phyloP scores from a whole-genome alignment of 2,797 vertebrate species.

The Pseudochirops corinnae region DNA sequence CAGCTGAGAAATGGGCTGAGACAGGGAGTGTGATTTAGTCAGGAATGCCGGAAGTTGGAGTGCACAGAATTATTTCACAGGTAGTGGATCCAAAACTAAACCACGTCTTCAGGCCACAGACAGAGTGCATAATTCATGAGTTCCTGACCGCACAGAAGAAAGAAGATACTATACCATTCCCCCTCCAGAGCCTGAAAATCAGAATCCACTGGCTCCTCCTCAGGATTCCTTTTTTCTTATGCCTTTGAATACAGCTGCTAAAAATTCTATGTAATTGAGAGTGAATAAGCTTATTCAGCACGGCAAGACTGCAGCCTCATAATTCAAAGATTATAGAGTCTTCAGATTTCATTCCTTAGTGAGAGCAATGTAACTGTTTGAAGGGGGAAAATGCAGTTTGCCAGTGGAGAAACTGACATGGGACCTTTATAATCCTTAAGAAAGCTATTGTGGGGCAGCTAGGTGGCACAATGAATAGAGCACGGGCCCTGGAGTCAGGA shows the following conservation, averaged over 20 bases:
- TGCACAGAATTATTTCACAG: slow-evolving; percentile 97
- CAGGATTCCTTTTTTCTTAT: slow-evolving; percentile 86
- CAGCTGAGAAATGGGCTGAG: slow-evolving; percentile 78
- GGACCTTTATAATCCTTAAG: neutral
- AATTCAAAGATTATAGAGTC: neutral
- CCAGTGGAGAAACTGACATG: neutral
- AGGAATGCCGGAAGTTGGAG: slow-evolving; percentile 94
- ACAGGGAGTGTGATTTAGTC: slow-evolving; percentile 78
- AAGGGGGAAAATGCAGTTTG: neutral
- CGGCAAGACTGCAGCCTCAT: slow-evolving; percentile 63
- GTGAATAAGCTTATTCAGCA: slow-evolving; percentile 72
- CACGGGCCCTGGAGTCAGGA: no score
- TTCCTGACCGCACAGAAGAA: slow-evolving; percentile 91
- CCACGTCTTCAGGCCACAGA: slow-evolving; percentile 95
- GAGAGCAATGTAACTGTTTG: neutral
- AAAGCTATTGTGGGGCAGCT: neutral
- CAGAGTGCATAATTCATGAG: slow-evolving; percentile 95
- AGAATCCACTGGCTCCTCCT: slow-evolving; percentile 87
- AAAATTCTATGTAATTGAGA: slow-evolving; percentile 59
- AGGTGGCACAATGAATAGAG: no score
- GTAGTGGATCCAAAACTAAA: slow-evolving; percentile 93
- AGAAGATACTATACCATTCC: slow-evolving; percentile 88
- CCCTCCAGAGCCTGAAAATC: slow-evolving; percentile 89
- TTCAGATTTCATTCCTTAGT: slow-evolving; percentile 36
- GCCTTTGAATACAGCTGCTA: slow-evolving; percentile 14